Evolutionary conservation across 2,888 invertebrate genomes (phyloP), one percentile per base, ranked within the genome.

Genomic region (Polymixis lichenea): DNA sequence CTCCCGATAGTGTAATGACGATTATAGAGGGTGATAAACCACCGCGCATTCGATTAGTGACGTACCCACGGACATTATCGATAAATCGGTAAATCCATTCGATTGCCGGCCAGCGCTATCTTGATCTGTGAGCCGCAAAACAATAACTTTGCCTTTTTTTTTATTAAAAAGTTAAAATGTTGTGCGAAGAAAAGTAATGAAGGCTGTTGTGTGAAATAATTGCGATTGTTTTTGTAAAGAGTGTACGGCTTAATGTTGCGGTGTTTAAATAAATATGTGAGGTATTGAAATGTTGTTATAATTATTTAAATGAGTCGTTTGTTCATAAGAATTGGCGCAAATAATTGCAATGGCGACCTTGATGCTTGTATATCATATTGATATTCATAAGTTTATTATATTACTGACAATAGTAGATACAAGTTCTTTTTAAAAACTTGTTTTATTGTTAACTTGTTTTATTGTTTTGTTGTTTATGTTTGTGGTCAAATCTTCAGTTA

Each of bases 21-120:
- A 95, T 95, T 92, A 93, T 93, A 93, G 93, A 92, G 93, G 91
- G 91, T 92, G 96, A 96, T 96, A 96, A 93, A 91, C 90, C 90
- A 87, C 90, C 90, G 87, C 90, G 91, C 90, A 91, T 91, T 92
- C 94, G 94, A 95, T 93, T 95, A 96, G 96, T 95, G 96, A 95
- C 95, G 95, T 95, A 91, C 92, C 93, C 86, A 85, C 78, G 85
- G 92, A 92, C 93, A 88, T 93, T 95, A 95, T 96, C 96, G 95
- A 95, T 95, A 91, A 91, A 95, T 93, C 93, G 91, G 85, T 82
- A 82, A 84, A 84, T 85, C 84, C 84, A 92, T 86, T 93, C 94
- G 93, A 94, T 94, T 93, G 92, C 88, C 88, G 88, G 86, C 83
- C 87, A 82, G 83, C 84, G 86, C 89, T 95, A 95, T 95, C 95